Evolutionary conservation across 2,797 vertebrate species (phyloP), one percentile per base, ranked within the genome.

Genomic region (Hippoglossus hippoglossus): DNA sequence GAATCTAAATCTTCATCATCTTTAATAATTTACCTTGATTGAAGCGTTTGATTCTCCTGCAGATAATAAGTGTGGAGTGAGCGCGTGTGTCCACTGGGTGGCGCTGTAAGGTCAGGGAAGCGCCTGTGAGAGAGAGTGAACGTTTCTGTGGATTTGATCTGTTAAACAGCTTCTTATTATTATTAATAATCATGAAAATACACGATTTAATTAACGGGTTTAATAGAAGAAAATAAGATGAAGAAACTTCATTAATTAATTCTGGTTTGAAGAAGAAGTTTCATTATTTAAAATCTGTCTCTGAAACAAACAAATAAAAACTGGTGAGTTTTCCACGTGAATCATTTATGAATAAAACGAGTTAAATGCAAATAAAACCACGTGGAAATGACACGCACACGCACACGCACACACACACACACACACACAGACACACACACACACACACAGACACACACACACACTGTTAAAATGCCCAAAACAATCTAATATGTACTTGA

Each of bases 21-120:
- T 57, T 61, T 44, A 44, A 65, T 51, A 41, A 36, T 54, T 41
- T 21, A n/a, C 15, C 46, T 9, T 53, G 56, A 66, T 71, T 6
- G 16, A 18, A 5, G 59, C 56, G 3, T 39, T 0, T 41, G 54
- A 60, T 75, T 56, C 5, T 12, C 1, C 8, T 10, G 57, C 9
- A 56, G 75, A 77, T 77, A 72, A 49, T 16, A 7, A 60, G 52
- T 0, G 58, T 22, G 34, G 63, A 26, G 10, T 0, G 46, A 4
- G 28, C 57, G 4, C 4, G 3, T 5, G 2, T 22, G 7, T 61
- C 87, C 94, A 89, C 91, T 67, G 88, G 93, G 91, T 89, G 93
- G 92, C 93, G 93, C 93, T 94, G 86, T 77, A 89, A 81, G 83
- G 84, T 80, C 87, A 80, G 73, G 36, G 52, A 94, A 89, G 71